Percentiles rank a stretch among this genome's conserved stretches.
Conservation (phyloP, 2,797 vertebrate species). For the Lophotriccus pileatus region DNA sequence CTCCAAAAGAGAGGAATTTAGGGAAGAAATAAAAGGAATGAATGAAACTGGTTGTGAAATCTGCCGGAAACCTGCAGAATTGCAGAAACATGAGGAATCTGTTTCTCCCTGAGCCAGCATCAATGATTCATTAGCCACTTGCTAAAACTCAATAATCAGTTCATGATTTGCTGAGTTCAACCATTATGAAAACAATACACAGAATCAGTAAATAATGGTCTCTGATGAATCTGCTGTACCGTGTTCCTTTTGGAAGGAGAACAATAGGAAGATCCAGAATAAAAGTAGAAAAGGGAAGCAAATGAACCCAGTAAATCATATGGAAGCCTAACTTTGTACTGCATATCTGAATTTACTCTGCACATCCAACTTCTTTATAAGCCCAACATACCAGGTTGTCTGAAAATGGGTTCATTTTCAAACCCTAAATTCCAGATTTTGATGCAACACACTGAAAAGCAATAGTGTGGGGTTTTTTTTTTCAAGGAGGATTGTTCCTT, state of each 20-base stretch:
- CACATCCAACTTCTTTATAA: background rate
- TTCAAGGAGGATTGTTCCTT: background rate
- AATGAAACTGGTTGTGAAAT: background rate
- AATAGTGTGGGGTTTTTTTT: background rate
- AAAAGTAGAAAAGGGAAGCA: slow-evolving; percentile 17
- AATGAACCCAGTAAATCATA: slow-evolving; percentile 20
- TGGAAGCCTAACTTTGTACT: background rate
- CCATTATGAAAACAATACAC: slow-evolving; percentile 69
- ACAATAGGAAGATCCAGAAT: slow-evolving; percentile 25
- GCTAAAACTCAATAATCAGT: slow-evolving; percentile 72
- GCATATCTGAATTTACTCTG: background rate
- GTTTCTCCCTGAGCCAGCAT: slow-evolving; percentile 64
- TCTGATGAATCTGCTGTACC: slow-evolving; percentile 70
- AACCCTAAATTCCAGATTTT: background rate
- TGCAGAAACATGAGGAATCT: slow-evolving; percentile 59
- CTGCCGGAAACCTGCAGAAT: slow-evolving; percentile 35
- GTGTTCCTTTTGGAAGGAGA: slow-evolving; percentile 28
- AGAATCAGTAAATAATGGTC: slow-evolving; percentile 73
- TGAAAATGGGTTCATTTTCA: background rate
- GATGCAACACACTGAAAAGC: background rate
- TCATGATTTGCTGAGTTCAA: slow-evolving; percentile 66
- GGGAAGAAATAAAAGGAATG: background rate
- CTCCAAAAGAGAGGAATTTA: background rate
- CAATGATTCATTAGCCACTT: slow-evolving; percentile 72
- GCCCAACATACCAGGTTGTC: background rate